Evolutionary conservation across 2,888 invertebrate genomes (phyloP).

Genomic region (Volucella inanis): DNA sequence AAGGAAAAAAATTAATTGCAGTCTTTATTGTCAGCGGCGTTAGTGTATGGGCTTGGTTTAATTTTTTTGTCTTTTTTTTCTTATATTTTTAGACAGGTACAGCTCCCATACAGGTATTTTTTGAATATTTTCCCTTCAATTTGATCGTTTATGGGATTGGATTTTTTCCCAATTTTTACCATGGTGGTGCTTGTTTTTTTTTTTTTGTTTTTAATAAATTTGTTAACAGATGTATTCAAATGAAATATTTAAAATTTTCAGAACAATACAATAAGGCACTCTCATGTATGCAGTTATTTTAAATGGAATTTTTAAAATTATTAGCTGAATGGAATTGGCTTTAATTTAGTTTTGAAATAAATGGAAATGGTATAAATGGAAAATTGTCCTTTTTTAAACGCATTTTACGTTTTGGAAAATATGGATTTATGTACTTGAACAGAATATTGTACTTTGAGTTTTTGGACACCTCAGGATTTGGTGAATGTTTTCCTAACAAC

Average conservation of each 20-base stretch:
- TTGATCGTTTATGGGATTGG: conserved; percentile 24
- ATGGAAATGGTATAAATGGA: too few species aligned
- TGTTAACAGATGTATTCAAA: conserved; percentile 15
- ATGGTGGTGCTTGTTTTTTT: background rate
- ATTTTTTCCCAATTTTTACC: background rate
- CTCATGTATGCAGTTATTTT: background rate
- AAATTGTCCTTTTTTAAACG: too few species aligned
- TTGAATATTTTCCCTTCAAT: conserved; percentile 27
- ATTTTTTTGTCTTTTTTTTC: background rate
- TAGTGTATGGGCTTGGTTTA: background rate
- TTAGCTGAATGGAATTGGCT: background rate
- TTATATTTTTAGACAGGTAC: conserved; percentile 9
- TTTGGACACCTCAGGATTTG: too few species aligned
- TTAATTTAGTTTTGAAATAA: background rate
- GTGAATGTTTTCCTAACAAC: too few species aligned
- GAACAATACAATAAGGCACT: too few species aligned
- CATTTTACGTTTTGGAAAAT: too few species aligned
- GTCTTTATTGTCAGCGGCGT: conserved; percentile 42
- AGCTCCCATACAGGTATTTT: conserved; percentile 2
- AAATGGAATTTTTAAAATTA: background rate
- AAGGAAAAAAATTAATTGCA: conserved; percentile 51
- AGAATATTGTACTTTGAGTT: too few species aligned
- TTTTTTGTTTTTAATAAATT: background rate
- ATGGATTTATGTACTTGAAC: too few species aligned
- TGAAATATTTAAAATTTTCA: background rate